phyloP scores from a whole-genome alignment of 1,140 invertebrate genomes.

The Zaprionus africanus region DNA sequence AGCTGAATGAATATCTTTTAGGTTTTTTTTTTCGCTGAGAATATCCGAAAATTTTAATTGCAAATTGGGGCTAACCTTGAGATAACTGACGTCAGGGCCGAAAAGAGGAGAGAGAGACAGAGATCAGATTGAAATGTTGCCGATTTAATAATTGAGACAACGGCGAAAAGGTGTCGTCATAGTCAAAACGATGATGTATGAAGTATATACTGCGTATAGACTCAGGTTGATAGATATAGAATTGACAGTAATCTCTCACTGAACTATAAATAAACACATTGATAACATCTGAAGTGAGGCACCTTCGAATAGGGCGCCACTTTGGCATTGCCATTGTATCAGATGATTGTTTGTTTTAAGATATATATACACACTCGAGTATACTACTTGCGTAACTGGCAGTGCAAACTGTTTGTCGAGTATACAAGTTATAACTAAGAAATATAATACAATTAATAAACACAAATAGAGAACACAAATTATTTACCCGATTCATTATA shows the following conservation, averaged over 20 bases:
- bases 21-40: constrained; percentile 40
- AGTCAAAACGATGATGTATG: constrained; percentile 21
- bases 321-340: constrained; percentile 41
- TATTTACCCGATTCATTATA: constrained; percentile 26
- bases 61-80: constrained; percentile 58
- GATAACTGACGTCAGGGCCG: constrained; percentile 63
- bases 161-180: constrained; percentile 25
- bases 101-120: background rate
- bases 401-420: constrained; percentile 35
- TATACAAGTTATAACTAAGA: constrained; percentile 19
- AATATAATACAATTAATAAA: constrained; percentile 51
- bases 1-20: constrained; percentile 59
- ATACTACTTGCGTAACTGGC: constrained; percentile 44
- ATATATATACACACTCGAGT: constrained; percentile 21
- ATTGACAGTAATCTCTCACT: background rate
- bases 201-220: background rate
- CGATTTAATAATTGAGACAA: constrained; percentile 2
- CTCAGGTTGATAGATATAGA: background rate
- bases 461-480: constrained; percentile 23
- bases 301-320: constrained; percentile 5
- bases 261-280: constrained; percentile 6
- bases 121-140: constrained; percentile 5
- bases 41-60: constrained; percentile 73
- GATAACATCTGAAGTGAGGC: constrained; percentile 22
- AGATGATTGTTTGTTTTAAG: constrained; percentile 53